A percentile compares a stretch with the other conserved stretches of the same genome.
Evolutionary conservation across 2,888 invertebrate genomes (phyloP).

Genomic region (Plebejus melissa): DNA sequence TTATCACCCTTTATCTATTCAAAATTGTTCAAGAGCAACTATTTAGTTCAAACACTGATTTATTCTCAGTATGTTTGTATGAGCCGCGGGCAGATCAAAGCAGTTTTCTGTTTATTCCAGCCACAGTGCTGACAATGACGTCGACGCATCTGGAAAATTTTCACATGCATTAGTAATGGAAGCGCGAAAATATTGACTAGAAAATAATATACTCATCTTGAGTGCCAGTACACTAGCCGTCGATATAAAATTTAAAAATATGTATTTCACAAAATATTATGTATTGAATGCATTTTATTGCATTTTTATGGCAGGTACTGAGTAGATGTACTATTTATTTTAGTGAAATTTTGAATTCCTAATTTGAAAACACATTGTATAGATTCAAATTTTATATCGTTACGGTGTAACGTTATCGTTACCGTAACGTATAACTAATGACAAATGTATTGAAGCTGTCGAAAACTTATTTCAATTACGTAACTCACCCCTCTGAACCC

Average conservation of each 20-base stretch:
- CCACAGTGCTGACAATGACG: slow-evolving; percentile 7
- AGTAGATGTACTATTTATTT: too few relatives aligned
- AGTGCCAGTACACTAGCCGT: neutral
- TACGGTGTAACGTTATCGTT: too few relatives aligned
- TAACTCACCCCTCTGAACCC: neutral
- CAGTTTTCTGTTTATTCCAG: slow-evolving; percentile 1
- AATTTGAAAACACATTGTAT: too few relatives aligned
- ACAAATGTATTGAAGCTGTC: neutral
- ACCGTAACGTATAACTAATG: neutral
- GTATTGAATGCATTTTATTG: too few relatives aligned
- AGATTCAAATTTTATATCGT: too few relatives aligned
- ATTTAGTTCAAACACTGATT: neutral
- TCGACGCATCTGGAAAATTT: neutral
- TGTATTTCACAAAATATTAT: too few relatives aligned
- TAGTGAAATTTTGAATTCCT: too few relatives aligned
- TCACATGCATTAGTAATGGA: neutral
- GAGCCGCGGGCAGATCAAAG: neutral
- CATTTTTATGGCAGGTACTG: too few relatives aligned
- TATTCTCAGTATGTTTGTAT: neutral
- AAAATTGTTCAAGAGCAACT: neutral
- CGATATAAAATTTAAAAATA: too few relatives aligned
- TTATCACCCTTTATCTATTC: neutral
- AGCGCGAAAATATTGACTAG: neutral
- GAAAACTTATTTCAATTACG: neutral
- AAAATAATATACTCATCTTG: neutral